Evolutionary conservation across 1,140 invertebrate species (phyloP).

Genomic region (Drosophila pachea): DNA sequence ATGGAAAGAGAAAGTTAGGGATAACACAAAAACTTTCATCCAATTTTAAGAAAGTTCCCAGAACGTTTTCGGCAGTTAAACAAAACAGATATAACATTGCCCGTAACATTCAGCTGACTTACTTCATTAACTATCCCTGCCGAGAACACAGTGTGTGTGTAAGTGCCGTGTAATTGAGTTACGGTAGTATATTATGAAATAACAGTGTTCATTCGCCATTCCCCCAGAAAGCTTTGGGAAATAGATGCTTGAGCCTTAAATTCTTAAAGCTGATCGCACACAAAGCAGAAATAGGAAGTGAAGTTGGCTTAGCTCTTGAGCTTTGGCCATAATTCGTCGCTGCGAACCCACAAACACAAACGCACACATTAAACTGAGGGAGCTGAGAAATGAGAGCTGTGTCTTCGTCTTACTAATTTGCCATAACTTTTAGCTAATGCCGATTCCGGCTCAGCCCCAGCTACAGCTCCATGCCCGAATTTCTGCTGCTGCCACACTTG

Average conservation of each 20-base stretch:
- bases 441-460: not conserved
- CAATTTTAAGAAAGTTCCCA: too few species aligned
- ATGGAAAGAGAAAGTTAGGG: too few species aligned
- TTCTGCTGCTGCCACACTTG: not conserved
- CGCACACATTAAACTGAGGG: not conserved
- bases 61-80: too few species aligned
- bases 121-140: conserved; percentile 6
- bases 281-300: conserved; percentile 37
- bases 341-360: conserved; percentile 25
- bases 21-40: too few species aligned
- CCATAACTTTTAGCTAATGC: conserved; percentile 44
- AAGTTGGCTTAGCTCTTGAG: not conserved
- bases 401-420: conserved; percentile 43
- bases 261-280: conserved; percentile 19
- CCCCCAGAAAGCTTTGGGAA: not conserved
- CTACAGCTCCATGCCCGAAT: not conserved
- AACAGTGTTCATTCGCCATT: conserved; percentile 1
- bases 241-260: not conserved
- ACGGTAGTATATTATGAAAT: conserved; percentile 20
- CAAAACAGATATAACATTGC: not conserved
- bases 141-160: not conserved
- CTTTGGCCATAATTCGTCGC: conserved; percentile 17
- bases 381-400: conserved; percentile 11
- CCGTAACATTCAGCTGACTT: not conserved
- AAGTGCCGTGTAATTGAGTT: conserved; percentile 19